Evolutionary conservation across 2,113 vertebrate species (phyloP).

Genomic region (Candoia aspera): DNA sequence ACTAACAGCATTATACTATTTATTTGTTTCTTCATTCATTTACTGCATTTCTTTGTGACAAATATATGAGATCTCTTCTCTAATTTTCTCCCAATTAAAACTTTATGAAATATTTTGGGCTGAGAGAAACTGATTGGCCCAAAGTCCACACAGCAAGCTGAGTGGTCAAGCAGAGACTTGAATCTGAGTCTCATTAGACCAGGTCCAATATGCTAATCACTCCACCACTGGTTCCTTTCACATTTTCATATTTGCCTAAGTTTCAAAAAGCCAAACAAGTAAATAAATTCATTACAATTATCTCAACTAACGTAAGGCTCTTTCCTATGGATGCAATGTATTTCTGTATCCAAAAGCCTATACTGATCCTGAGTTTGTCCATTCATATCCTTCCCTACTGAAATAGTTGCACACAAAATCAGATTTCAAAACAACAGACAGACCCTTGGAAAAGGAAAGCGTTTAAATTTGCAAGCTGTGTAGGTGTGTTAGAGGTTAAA

Average conservation of each 20-base stretch:
- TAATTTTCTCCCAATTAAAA: not conserved
- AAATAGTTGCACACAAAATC: not conserved
- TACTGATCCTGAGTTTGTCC: not conserved
- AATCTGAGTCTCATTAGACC: not conserved
- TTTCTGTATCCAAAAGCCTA: not conserved
- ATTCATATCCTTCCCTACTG: not conserved
- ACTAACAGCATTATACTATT: not conserved
- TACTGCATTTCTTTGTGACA: not conserved
- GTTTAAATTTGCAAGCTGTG: conserved; percentile 29
- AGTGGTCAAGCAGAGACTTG: not conserved
- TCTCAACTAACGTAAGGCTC: not conserved
- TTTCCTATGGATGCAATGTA: not conserved
- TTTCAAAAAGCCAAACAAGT: not conserved
- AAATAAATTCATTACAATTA: not conserved
- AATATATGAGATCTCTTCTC: not conserved
- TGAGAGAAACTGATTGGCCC: not conserved
- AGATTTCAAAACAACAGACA: not conserved
- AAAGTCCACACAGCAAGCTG: not conserved
- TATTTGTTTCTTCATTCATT: not conserved
- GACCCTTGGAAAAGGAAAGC: not conserved
- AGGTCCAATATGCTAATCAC: not conserved
- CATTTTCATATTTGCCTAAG: not conserved
- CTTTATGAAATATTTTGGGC: not conserved
- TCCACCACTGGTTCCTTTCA: not conserved
- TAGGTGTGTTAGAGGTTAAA: conserved; percentile 23